Base-by-base conservation (phyloP, 2,797 vertebrate species). In the Enteromius paludinosus region DNA sequence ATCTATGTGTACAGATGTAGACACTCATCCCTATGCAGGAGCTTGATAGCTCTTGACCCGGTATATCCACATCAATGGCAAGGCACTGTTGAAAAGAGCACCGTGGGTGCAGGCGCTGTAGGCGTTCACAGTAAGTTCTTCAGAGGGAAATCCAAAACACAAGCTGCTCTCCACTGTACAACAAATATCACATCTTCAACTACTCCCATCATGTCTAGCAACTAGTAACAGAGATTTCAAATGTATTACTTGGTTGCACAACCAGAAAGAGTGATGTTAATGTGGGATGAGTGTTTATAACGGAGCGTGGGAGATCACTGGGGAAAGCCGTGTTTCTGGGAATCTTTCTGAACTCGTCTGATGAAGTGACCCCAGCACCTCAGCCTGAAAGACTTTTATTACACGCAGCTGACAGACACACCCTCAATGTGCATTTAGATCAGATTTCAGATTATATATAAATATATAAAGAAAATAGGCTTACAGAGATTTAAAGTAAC, bases 331-430 rank as follows among this genome's bases (percentile, higher is more conserved):
- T 33, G 54, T 61, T 72, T 72, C 28, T 38, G 68, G 20, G 69
- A 81, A 81, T 80, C 38, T n/a, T 71, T 61, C 38, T 35, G 28
- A 33, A 52, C 43, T 78, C 10, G 17, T 68, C 52, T 23, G n/a
- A 49, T 9, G 4, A 45, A 49, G 47, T 38, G 38, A 79, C 38
- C 23, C 38, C 25, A 23, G 38, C 12, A 20, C 38, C 20, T 56
- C 23, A 1, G 41, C 41, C 30, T 17, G 15, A 35, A 83, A 49
- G 28, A 12, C 25, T 45, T 49, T 68, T 54, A 85, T 74, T 79
- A 59, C 9, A 61, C 52, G 47, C 84, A 85, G 38, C 52, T 69
- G 69, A 62, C 30, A 49, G 70, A 79, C 80, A 75, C 80, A 75
- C 84, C 75, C 45, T 62, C 23, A 23, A 45, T 20, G 5, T 18